Conservation (phyloP, 2,113 vertebrate species). For the Typhlomys cinereus region DNA sequence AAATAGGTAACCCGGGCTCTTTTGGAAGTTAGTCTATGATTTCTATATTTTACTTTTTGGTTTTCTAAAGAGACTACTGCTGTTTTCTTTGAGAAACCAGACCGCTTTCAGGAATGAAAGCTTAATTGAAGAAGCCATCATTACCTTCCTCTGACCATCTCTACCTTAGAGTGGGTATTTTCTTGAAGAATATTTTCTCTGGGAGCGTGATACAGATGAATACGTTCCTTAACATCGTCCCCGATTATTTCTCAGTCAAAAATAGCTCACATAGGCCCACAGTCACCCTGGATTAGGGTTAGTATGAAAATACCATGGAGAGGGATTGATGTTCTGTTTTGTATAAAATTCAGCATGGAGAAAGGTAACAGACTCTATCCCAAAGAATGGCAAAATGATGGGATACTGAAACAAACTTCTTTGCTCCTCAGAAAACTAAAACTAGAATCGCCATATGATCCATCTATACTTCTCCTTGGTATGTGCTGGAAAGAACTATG, state of each 20-base stretch:
- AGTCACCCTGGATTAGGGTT: neutral
- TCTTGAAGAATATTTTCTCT: neutral
- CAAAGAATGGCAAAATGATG: neutral
- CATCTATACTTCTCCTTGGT: neutral
- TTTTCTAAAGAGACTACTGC: neutral
- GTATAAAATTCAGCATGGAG: neutral
- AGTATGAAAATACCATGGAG: neutral
- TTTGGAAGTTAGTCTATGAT: neutral
- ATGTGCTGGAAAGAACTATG: neutral
- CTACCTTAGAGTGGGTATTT: neutral
- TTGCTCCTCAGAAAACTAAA: neutral
- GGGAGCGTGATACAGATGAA: neutral
- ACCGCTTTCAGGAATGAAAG: neutral
- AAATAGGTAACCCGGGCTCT: neutral
- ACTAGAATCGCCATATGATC: neutral
- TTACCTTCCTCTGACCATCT: neutral
- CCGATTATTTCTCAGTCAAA: neutral
- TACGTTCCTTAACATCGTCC: neutral
- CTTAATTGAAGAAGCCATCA: neutral
- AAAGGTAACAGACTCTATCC: neutral
- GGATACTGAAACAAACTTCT: neutral
- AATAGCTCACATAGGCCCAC: neutral
- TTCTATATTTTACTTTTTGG: neutral
- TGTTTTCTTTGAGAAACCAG: neutral
- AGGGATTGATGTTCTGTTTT: too few species aligned